A percentile compares a stretch with the other conserved stretches of the same genome.
These are phyloP conservation scores for Entomyzon cyanotis DNA, from an alignment of 2,113 vertebrate genomes.

Conservation along the genomic window DNA sequence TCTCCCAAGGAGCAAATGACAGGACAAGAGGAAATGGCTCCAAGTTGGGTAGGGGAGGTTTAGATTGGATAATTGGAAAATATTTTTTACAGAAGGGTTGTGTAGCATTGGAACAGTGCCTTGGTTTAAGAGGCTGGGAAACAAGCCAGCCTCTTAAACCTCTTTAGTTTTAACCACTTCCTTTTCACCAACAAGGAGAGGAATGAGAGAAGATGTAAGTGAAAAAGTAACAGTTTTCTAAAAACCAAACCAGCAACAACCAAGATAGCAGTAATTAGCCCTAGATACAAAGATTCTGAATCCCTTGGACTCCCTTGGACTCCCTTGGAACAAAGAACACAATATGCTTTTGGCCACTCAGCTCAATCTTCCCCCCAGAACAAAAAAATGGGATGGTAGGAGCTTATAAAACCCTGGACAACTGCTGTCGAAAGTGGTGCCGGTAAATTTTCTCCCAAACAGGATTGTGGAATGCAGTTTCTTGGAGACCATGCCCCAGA, in stretches of 20 bases:
- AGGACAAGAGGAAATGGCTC: background rate
- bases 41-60: background rate
- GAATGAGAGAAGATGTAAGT: background rate
- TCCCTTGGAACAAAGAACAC: background rate
- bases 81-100: background rate
- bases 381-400: background rate
- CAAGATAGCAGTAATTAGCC: background rate
- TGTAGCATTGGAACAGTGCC: background rate
- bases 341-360: background rate
- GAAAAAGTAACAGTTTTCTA: background rate
- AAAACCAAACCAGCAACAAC: background rate
- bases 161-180: background rate
- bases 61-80: background rate
- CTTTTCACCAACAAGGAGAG: background rate
- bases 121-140: background rate
- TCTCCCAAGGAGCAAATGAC: background rate
- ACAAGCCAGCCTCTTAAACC: no score
- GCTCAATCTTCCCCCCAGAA: background rate
- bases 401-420: background rate
- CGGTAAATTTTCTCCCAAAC: background rate
- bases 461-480: background rate
- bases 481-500: background rate
- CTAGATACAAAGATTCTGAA: background rate
- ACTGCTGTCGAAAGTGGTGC: fast-evolving
- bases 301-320: no score